These are phyloP conservation scores for Chrysogorgia sp. DNA, from an alignment of 92 coral and sea anemone species.

Conservation along the genomic window DNA sequence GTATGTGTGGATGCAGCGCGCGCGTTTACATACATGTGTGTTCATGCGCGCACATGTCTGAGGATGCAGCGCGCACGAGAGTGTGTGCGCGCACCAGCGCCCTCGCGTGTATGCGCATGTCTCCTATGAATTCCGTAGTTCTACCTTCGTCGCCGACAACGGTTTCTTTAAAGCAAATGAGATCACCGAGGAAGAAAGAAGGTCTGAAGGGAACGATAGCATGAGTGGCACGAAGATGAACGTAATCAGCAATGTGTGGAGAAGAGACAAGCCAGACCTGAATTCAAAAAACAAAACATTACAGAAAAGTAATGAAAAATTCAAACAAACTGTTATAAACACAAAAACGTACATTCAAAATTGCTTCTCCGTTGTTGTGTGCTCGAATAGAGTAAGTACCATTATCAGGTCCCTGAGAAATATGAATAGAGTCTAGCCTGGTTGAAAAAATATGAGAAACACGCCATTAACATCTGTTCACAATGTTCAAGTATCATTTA, in stretches of 20 bases:
- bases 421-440: slow-evolving; percentile 95
- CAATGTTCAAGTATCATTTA: too few relatives aligned
- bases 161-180: slow-evolving; percentile 77
- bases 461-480: background rate
- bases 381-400: slow-evolving; percentile 89
- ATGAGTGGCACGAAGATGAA: slow-evolving; percentile 78
- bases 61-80: too few relatives aligned
- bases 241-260: slow-evolving; percentile 82
- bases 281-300: background rate
- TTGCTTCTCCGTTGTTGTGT: slow-evolving; percentile 88
- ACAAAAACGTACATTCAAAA: slow-evolving; percentile 70
- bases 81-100: too few relatives aligned
- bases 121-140: background rate
- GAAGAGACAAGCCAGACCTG: slow-evolving; percentile 92
- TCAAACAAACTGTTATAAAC: background rate
- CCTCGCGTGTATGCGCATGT: too few relatives aligned
- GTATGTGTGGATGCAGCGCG: too few relatives aligned
- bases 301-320: background rate
- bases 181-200: slow-evolving; percentile 74
- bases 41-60: too few relatives aligned
- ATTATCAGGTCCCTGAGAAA: slow-evolving; percentile 91
- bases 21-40: too few relatives aligned
- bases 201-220: slow-evolving; percentile 83
- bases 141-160: slow-evolving; percentile 87
- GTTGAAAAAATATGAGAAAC: background rate